Base-by-base conservation (phyloP, 2,797 vertebrate species). In the Paguma larvata region DNA sequence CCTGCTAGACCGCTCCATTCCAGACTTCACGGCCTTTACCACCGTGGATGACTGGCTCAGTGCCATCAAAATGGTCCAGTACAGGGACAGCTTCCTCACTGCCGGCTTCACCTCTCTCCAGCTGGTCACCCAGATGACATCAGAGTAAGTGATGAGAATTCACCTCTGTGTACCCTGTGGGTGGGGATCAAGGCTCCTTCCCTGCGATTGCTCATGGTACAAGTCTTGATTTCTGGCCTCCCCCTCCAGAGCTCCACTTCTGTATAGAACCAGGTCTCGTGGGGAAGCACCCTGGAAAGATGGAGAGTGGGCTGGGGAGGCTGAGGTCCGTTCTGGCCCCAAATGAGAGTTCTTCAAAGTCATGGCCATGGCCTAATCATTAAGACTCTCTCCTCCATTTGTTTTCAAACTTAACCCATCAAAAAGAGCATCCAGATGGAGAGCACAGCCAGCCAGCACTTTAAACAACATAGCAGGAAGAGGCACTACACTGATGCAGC, bases 1-100 rank as follows among this genome's bases (percentile, higher is more conserved):
- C 97, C 99, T 99, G 98, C 99, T 99, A 77, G 99, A 99, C 98
- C 99, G 99, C 98, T 99, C 99, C 97, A 99, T 99, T 98, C 99
- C 99, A 30, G 99, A 99, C 99, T 99, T 99, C 98, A 99, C 99
- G 98, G 99, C 99, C 98, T 99, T 99, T 98, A 99, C 99, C 99
- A 99, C 99, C 96, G 99, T 99, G 95, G 99, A 99, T 16, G 99
- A 99, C 98, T 99, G 99, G 99, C 99, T 99, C 97, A 99, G 98
- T 8, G 99, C 99, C 97, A 99, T 99, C 98, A 99, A 99, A 99
- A 99, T 99, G 99, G 99, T 99, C 98, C 99, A 99, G 98, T 99
- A 99, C 98, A 99, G 99, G 99, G 99, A 99, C 98, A 99, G 99
- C 99, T 99, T 99, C 99, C 99, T 99, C 98, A 99, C 99, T 0